These are phyloP conservation scores for Melieria picta DNA, from an alignment of 2,888 invertebrate species.

Conservation along the genomic window DNA sequence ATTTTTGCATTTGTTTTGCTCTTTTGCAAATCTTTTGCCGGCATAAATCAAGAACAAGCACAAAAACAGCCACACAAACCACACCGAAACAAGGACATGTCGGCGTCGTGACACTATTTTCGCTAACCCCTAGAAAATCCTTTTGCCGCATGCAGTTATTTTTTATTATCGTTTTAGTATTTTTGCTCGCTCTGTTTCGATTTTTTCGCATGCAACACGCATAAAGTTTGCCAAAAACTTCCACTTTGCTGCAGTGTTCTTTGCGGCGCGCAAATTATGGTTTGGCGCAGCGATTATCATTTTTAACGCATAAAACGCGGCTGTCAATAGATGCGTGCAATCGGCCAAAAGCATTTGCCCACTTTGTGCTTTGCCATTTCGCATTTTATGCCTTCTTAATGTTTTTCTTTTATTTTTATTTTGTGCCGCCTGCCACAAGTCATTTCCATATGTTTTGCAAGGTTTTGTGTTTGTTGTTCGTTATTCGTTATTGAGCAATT, in stretches of 20 bases:
- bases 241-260: too few species aligned
- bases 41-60: background rate
- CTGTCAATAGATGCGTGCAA: too few species aligned
- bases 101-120: slow-evolving; percentile 25
- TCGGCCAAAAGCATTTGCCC: background rate
- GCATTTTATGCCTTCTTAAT: background rate
- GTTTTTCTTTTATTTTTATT: background rate
- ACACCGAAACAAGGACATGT: slow-evolving; percentile 11
- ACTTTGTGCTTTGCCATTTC: background rate
- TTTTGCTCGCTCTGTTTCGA: background rate
- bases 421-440: background rate
- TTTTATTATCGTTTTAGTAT: background rate
- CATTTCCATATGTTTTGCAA: background rate
- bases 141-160: background rate
- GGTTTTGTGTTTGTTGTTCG: background rate
- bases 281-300: slow-evolving; percentile 10
- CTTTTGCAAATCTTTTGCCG: background rate
- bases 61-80: background rate
- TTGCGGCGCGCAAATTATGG: too few species aligned
- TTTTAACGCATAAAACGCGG: slow-evolving; percentile 13
- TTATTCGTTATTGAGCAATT: background rate
- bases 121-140: background rate
- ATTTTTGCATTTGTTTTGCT: slow-evolving; percentile 17
- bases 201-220: too few species aligned
- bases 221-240: too few species aligned